These are phyloP conservation scores for Hipposideros armiger DNA, from an alignment of 2,113 vertebrate genomes.

Conservation along the genomic window DNA sequence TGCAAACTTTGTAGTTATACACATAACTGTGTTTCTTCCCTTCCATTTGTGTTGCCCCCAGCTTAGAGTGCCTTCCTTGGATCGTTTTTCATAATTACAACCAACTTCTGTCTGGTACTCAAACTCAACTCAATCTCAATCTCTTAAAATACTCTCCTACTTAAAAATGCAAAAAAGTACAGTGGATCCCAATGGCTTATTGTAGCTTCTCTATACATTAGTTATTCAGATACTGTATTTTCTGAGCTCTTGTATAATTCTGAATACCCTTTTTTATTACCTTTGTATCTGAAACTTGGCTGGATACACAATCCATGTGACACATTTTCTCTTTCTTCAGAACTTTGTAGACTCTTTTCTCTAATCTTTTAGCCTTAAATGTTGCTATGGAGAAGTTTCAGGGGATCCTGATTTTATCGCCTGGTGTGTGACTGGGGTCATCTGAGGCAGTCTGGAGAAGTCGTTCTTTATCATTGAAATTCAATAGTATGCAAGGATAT, in stretches of 20 bases:
- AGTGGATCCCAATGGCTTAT: background rate
- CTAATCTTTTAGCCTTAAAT: background rate
- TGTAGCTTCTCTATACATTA: background rate
- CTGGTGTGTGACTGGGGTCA: background rate
- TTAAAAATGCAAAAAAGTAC: background rate
- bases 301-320: background rate
- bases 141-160: background rate
- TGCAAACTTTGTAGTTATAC: constrained; percentile 68
- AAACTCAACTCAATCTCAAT: background rate
- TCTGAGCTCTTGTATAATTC: background rate
- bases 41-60: constrained; percentile 29
- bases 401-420: background rate
- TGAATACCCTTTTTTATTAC: background rate
- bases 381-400: background rate
- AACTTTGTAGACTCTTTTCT: background rate
- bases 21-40: constrained; percentile 26
- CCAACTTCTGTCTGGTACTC: background rate
- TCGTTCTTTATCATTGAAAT: background rate
- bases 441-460: background rate
- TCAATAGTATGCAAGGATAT: background rate
- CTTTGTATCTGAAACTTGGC: background rate
- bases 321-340: background rate
- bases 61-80: constrained; percentile 39
- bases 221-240: background rate
- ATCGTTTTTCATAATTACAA: constrained; percentile 23